Base-by-base conservation (phyloP, 2,888 invertebrate species). In the Drosophila melanosoma region DNA sequence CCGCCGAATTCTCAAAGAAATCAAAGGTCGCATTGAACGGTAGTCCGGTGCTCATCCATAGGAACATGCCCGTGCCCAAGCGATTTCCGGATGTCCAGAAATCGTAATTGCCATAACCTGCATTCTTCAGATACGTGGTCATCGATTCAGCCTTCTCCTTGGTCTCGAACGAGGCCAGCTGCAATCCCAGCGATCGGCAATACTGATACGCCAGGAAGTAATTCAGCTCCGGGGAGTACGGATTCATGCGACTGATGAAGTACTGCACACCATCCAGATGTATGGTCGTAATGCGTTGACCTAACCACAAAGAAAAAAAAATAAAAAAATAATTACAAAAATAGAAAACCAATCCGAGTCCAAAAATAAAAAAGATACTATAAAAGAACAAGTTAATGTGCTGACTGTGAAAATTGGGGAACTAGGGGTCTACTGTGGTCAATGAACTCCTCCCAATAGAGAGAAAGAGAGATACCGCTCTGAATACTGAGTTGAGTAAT, bases 11-110 rank as follows among this genome's bases (percentile, higher is more conserved):
- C 86, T 94, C 94, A 95, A 97, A 96, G 93, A 96, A 96, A 93
- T 96, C 96, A 93, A 97, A 97, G n/a, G 97, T 97, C 32, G 96
- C 96, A 93, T 97, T 97, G 94, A 97, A 97, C 40, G 97, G 97
- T 71, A 97, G 93, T 17, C 97, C 97, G 40, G 97, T 97, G 92
- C 97, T 97, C 97, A 97, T 97, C 97, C 97, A 97, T 69, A 97
- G 94, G 93, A 96, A 96, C 96, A 97, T 97, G 90, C 97, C 96
- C 20, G 97, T 97, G 40, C 97, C 97, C 69, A 97, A 94, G 85
- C 96, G 96, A 93, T 97, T 97, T 73, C 97, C 97, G 69, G 97
- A 97, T 88, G 97, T 97, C 97, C 97, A 97, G 93, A 97, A 97
- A 92, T 97, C 97, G 89, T 96, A 96, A 91, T 96, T 96, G 82